phyloP scores from a whole-genome alignment of 1,140 invertebrate genomes.

The Bradynema listronoti region DNA sequence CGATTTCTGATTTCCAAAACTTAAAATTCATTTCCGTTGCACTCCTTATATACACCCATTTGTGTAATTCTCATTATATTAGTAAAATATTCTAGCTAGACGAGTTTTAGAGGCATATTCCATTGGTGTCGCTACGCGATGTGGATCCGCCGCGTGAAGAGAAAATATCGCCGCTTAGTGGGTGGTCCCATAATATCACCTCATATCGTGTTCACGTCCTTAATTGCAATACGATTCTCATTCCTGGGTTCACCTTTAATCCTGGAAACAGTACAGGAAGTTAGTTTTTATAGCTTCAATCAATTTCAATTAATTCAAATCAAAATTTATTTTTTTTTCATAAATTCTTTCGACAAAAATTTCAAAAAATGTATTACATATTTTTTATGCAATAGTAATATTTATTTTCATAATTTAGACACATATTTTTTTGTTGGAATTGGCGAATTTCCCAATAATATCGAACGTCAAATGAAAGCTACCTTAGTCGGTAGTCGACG shows the following conservation, averaged over 20 bases:
- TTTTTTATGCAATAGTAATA: constrained; percentile 4
- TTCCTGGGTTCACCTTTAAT: constrained; percentile 46
- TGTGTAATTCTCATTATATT: background rate
- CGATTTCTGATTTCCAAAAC: too few relatives aligned
- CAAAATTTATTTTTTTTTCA: background rate
- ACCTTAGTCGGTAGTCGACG: constrained; percentile 35
- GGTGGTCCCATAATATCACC: constrained; percentile 45
- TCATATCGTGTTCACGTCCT: constrained; percentile 50
- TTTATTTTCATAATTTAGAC: constrained; percentile 27
- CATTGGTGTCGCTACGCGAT: constrained; percentile 42
- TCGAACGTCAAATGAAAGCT: constrained; percentile 47
- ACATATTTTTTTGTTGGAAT: constrained; percentile 51
- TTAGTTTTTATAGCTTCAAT: constrained; percentile 14
- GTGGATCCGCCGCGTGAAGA: constrained; percentile 52
- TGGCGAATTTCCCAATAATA: constrained; percentile 45
- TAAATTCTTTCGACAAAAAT: background rate
- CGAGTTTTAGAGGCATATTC: constrained; percentile 36
- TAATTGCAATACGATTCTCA: constrained; percentile 52
- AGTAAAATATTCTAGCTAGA: background rate
- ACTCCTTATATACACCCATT: too few relatives aligned
- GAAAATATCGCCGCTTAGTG: constrained; percentile 32
- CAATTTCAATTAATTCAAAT: background rate
- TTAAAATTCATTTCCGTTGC: too few relatives aligned
- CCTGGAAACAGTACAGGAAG: constrained; percentile 24
- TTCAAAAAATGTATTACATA: constrained; percentile 1